phyloP scores from a whole-genome alignment of 1,140 invertebrate species.

The Acromyrmex echinatior region DNA sequence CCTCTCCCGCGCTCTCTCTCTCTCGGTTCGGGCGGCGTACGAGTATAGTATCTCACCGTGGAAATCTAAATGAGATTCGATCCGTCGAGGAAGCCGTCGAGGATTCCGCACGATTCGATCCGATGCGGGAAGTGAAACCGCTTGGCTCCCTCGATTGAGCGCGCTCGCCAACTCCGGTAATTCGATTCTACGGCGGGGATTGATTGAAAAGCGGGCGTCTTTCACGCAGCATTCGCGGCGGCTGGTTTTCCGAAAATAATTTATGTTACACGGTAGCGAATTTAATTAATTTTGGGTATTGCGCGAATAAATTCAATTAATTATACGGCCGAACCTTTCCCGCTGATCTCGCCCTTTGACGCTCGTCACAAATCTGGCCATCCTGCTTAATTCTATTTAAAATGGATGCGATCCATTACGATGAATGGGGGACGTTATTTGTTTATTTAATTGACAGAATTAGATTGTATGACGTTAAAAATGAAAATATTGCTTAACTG shows the following conservation, averaged over 20 bases:
- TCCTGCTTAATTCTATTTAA: neutral
- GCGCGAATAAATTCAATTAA: constrained; percentile 27
- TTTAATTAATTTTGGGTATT: constrained; percentile 37
- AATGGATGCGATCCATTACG: neutral
- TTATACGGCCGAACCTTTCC: neutral
- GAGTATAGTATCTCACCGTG: constrained; percentile 68
- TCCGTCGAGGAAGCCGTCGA: constrained; percentile 69
- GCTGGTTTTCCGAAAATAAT: constrained; percentile 30
- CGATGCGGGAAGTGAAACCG: constrained; percentile 74
- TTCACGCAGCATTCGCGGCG: neutral
- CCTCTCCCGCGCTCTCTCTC: too few relatives aligned
- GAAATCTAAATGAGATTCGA: constrained; percentile 81
- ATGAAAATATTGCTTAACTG: neutral
- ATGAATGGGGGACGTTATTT: neutral
- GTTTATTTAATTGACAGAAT: constrained; percentile 3
- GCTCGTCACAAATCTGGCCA: neutral
- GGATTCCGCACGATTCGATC: constrained; percentile 74
- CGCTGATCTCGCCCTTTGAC: too few relatives aligned
- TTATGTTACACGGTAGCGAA: neutral
- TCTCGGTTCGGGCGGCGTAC: neutral
- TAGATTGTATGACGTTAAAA: neutral
- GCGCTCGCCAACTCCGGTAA: constrained; percentile 58
- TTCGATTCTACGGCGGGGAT: constrained; percentile 62
- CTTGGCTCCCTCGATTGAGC: constrained; percentile 25
- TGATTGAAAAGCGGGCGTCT: constrained; percentile 39